Percentiles rank a stretch among this genome's conserved stretches.
Conservation (phyloP, 1,140 invertebrate species). For the Eupristina koningsbergeri region DNA sequence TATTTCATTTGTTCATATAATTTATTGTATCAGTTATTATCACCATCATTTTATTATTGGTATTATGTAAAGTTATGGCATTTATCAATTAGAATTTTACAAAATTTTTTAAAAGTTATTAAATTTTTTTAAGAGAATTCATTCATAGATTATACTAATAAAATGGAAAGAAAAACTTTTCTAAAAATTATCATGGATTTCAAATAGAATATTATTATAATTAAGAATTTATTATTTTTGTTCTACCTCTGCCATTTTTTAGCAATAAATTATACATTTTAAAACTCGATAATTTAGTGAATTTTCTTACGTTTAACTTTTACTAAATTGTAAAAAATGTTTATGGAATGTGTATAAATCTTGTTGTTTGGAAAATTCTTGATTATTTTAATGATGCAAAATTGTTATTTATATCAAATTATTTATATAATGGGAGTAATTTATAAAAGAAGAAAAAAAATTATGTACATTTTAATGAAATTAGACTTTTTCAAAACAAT, state of each 20-base stretch:
- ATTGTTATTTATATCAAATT: neutral
- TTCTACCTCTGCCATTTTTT: neutral
- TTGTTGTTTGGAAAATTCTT: neutral
- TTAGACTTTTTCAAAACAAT: too few relatives aligned
- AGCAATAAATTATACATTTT: neutral
- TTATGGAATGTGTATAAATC: neutral
- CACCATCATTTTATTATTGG: neutral
- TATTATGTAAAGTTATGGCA: slow-evolving; percentile 52
- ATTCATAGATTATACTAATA: too few relatives aligned
- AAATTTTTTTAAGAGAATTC: too few relatives aligned
- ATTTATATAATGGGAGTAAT: neutral
- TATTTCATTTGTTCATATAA: slow-evolving; percentile 70
- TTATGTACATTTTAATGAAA: too few relatives aligned
- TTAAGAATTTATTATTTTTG: neutral
- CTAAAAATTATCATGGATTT: too few relatives aligned
- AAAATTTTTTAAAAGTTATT: neutral
- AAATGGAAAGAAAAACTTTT: too few relatives aligned
- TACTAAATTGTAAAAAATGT: neutral
- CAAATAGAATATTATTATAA: too few relatives aligned
- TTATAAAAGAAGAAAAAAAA: too few relatives aligned
- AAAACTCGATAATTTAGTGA: neutral
- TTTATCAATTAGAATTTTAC: slow-evolving; percentile 56
- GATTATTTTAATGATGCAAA: neutral
- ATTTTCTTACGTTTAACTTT: neutral
- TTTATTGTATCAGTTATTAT: slow-evolving; percentile 25